Base-by-base conservation (phyloP, 2,888 invertebrate species). In the Lepidocyrtinus sp. region DNA sequence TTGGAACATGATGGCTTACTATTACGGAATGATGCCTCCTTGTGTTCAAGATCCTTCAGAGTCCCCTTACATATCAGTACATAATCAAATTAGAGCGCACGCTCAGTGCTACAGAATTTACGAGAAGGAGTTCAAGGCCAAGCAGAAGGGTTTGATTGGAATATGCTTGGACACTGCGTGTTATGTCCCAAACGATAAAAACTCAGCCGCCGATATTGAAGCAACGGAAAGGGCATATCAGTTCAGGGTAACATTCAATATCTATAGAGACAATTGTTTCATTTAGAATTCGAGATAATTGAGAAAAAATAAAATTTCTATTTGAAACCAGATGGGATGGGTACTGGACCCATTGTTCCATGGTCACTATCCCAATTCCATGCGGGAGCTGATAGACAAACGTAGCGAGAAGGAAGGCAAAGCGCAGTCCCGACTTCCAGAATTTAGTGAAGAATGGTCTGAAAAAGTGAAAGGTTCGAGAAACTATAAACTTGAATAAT, bases 31-130 rank as follows among this genome's bases (percentile, higher is more conserved):
- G 15, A 80, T 77, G 67, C 90, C 90, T 79, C 90, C 91, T 0
- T 92, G 92, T 2, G 87, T 91, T 19, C 91, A 90, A 0, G 91
- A 91, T 68, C 72, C 75, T 7, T 24, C 62, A 1, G 91, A 90
- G 50, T 90, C 89, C 1, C 90, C 89, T 21, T 94, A 94, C 88
- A 87, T 91, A 67, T 93, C 92, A 81, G 89, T 90, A 0, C 93
- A 93, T 87, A 92, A 92, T 86, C 88, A 92, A 73, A 88, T 94
- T 21, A 88, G 92, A 77, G 92, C 93, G 0, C 94, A 94, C 87
- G 92, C 92, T 0, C 90, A 90, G 72, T 92, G 90, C 0, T 94
- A 92, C 87, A 90, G 90, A 67, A 87, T 93, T 50, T 93, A 93
- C 87, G 89, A 92, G 73, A 88, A 90, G 55, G 89, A 91, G 85